These are phyloP conservation scores for Scaptomyza hsui DNA, from an alignment of 1,140 invertebrate genomes.

Conservation along the genomic window DNA sequence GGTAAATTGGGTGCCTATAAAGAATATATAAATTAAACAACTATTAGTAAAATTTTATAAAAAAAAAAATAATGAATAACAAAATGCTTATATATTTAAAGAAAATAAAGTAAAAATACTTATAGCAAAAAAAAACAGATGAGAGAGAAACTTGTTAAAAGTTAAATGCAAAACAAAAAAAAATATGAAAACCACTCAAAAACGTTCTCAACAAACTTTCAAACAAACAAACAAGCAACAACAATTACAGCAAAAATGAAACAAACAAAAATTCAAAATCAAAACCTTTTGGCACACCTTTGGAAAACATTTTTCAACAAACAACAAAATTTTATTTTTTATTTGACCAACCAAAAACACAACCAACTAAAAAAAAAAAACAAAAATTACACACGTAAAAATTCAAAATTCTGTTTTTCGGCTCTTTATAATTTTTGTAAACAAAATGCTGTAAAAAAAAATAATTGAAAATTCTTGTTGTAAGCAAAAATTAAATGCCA, in stretches of 20 bases:
- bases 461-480: conserved; percentile 56
- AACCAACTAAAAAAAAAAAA: conserved; percentile 31
- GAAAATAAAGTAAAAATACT: conserved; percentile 57
- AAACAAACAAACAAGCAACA: conserved; percentile 37
- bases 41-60: conserved; percentile 84
- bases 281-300: conserved; percentile 82
- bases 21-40: conserved; percentile 71
- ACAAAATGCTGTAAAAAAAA: conserved; percentile 33
- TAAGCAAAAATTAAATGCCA: conserved; percentile 48
- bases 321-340: conserved; percentile 24
- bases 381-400: conserved; percentile 18
- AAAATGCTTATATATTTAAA: conserved; percentile 63
- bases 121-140: conserved; percentile 38
- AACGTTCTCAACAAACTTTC: conserved; percentile 81
- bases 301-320: conserved; percentile 82
- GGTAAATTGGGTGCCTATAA: conserved; percentile 84
- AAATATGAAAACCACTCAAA: conserved; percentile 78
- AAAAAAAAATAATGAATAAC: conserved; percentile 48
- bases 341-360: conserved; percentile 30
- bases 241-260: conserved; percentile 43
- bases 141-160: conserved; percentile 56
- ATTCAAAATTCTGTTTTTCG: conserved; percentile 80
- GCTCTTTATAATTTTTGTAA: conserved; percentile 63
- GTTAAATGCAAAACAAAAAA: conserved; percentile 31
- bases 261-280: conserved; percentile 65